A percentile compares a stretch with the other conserved stretches of the same genome.
Conservation (phyloP, 1,140 invertebrate genomes). For the Nasonia vitripennis region DNA sequence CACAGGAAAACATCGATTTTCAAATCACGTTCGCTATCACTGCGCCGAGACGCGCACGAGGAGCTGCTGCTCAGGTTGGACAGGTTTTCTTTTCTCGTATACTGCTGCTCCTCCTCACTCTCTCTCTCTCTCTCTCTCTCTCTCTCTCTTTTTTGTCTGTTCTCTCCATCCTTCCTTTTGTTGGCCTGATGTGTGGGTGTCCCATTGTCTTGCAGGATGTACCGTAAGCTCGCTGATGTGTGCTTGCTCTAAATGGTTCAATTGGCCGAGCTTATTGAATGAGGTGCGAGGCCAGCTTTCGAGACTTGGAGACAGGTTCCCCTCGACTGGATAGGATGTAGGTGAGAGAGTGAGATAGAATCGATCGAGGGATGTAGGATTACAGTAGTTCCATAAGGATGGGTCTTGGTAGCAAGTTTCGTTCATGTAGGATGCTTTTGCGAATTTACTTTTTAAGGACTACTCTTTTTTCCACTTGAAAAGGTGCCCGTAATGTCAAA, state of each 20-base stretch:
- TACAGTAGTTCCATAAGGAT: conserved; percentile 3
- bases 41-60: not conserved
- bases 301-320: not conserved
- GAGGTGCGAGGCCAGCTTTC: conserved; percentile 2
- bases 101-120: not conserved
- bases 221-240: not conserved
- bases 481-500: not conserved
- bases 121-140: conserved; percentile 1
- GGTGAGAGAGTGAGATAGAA: not conserved
- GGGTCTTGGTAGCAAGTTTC: not conserved
- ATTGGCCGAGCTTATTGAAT: conserved; percentile 20
- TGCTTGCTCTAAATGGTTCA: conserved; percentile 28
- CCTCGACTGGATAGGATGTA: not conserved
- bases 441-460: not conserved
- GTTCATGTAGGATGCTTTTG: not conserved
- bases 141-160: not conserved
- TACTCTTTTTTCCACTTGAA: not conserved
- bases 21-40: conserved; percentile 44
- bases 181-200: conserved; percentile 11
- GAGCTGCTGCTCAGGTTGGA: not conserved
- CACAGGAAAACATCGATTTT: conserved; percentile 50
- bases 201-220: conserved; percentile 32
- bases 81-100: not conserved
- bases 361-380: not conserved
- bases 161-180: conserved; percentile 3